phyloP scores from a whole-genome alignment of 2,797 vertebrate species.

The Scyliorhinus canicula region DNA sequence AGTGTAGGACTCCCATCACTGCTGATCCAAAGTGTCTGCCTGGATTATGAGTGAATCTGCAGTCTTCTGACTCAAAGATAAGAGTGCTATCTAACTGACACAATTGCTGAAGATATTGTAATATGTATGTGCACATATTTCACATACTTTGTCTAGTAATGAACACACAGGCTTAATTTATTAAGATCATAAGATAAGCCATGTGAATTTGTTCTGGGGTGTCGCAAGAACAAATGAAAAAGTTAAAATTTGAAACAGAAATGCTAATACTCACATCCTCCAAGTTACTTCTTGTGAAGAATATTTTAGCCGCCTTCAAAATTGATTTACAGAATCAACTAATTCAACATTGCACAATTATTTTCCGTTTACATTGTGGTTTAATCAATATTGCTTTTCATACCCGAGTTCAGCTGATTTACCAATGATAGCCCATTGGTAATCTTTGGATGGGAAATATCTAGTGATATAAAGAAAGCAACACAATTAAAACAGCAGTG shows the following conservation, averaged over 20 bases:
- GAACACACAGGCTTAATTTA: not conserved
- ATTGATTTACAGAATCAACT: not conserved
- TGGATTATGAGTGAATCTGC: not conserved
- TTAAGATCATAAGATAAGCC: not conserved
- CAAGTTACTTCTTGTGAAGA: not conserved
- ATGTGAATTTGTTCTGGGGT: not conserved
- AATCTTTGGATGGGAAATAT: not conserved
- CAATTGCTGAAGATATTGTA: not conserved
- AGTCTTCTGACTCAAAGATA: not conserved
- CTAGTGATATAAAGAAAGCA: not conserved
- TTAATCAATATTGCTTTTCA: not conserved
- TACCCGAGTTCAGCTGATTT: not conserved
- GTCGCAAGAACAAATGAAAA: not conserved
- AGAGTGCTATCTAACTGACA: not conserved
- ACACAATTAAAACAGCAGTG: not conserved
- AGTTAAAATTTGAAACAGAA: not conserved
- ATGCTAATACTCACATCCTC: not conserved
- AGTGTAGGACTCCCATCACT: not conserved
- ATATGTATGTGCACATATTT: not conserved
- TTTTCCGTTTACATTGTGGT: not conserved
- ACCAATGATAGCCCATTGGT: not conserved
- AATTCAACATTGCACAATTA: not conserved
- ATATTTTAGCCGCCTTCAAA: not conserved
- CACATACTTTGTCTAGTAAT: not conserved
- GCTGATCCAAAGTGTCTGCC: not conserved